phyloP scores from a whole-genome alignment of 1,140 invertebrate genomes.

The Cataglyphis hispanica region DNA sequence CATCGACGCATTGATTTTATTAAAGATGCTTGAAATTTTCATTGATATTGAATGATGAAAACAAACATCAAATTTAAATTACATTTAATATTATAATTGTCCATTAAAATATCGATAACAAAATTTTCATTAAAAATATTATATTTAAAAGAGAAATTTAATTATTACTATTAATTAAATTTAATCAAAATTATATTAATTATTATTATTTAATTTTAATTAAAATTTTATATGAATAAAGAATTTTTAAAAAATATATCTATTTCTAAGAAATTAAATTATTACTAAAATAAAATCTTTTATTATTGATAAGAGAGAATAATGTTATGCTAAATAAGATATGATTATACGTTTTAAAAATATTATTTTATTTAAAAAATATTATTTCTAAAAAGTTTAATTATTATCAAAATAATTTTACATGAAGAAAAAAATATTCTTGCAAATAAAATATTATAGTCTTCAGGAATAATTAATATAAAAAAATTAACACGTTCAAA shows the following conservation, averaged over 20 bases:
- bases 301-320: no score
- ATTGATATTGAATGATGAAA: not conserved
- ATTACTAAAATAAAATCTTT: no score
- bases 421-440: not conserved
- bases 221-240: not conserved
- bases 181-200: not conserved
- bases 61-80: conserved; percentile 1
- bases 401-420: not conserved
- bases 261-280: no score
- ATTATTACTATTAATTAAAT: conserved; percentile 12
- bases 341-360: no score
- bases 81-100: not conserved
- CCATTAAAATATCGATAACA: not conserved
- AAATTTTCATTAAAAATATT: not conserved
- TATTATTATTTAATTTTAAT: not conserved
- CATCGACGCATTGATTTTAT: not conserved
- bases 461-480: not conserved
- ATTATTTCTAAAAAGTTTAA: not conserved
- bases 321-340: no score
- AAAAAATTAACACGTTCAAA: not conserved
- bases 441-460: not conserved
- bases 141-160: not conserved
- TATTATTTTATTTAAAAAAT: not conserved
- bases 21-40: conserved; percentile 2
- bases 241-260: no score